Base-by-base conservation (phyloP, 2,888 invertebrate genomes). In the Cecidostiba fungosa region DNA sequence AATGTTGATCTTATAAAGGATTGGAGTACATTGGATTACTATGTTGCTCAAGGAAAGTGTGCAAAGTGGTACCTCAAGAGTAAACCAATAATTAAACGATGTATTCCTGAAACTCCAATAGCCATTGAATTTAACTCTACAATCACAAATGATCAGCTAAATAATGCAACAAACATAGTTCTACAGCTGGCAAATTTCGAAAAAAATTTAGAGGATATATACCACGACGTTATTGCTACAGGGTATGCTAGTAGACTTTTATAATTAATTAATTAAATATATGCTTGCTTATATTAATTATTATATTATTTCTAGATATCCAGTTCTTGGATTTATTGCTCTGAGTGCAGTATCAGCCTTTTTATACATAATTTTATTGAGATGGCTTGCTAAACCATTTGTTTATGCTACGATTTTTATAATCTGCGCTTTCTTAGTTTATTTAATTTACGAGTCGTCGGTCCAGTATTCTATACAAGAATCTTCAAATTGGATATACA, bases 311-410 rank as follows among this genome's bases (percentile, higher is more conserved):
- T 89, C 70, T 90, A 97, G 97, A 94, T 95, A 95, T 94, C 95
- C 96, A 91, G 95, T 98, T 87, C 91, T 97, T 6, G 94, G 95
- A 3, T 96, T 96, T 0, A 93, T 97, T 50, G 85, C 50, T 26
- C 92, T 95, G 0, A 94, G 95, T 39, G 96, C 97, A 5, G 85
- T 97, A 0, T 93, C 97, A 26, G 97, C 98, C 87, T 95, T 99
- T 87, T 90, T 98, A 47, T 98, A 98, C 94, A 98, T 99, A 88
- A 94, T 97, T 16, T 94, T 99, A 73, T 96, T 99, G 95, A 95
- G 98, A 88, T 98, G 98, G 96, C 94, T 99, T 39, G 98, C 99
- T 5, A 96, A 96, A 4, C 95, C 97, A 4, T 96, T 99, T 93
- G 96, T 99, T 0, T 99, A 98, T 97, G 90, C 96, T 62, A 97